A percentile compares a stretch with the other conserved stretches of the same genome.
These are phyloP conservation scores for Rhinolophus sinicus DNA, from an alignment of 2,113 vertebrate species.

Conservation along the genomic window DNA sequence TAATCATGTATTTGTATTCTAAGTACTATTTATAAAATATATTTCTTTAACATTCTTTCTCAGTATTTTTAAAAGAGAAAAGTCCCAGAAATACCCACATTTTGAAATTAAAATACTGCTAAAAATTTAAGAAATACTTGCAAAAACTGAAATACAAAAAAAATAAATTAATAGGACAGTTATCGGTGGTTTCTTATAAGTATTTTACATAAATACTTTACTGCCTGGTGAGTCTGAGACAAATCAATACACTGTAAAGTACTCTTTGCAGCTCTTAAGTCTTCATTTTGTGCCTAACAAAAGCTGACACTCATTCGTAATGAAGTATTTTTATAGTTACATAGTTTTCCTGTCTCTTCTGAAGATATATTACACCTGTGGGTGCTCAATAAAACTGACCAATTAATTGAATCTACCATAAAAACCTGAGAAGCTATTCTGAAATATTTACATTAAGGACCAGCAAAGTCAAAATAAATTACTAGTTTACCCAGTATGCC, in stretches of 20 bases:
- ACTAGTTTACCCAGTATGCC: neutral
- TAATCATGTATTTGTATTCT: neutral
- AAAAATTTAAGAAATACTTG: slow-evolving; percentile 17
- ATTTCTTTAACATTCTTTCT: neutral
- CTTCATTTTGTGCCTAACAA: slow-evolving; percentile 62
- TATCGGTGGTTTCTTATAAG: neutral
- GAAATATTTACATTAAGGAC: slow-evolving; percentile 57
- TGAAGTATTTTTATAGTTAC: slow-evolving; percentile 60
- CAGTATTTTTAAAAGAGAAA: slow-evolving; percentile 33
- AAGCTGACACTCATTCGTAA: slow-evolving; percentile 2
- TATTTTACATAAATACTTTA: slow-evolving; percentile 45
- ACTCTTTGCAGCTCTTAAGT: slow-evolving; percentile 30
- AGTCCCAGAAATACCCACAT: neutral
- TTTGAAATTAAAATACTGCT: slow-evolving; percentile 11
- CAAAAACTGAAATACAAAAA: neutral
- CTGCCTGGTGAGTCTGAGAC: slow-evolving; percentile 25
- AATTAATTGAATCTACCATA: slow-evolving; percentile 53
- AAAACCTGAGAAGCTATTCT: slow-evolving; percentile 39
- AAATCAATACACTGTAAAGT: slow-evolving; percentile 65
- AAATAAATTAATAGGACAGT: neutral
- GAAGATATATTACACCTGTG: slow-evolving; percentile 60
- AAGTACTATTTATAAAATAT: neutral
- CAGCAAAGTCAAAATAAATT: slow-evolving; percentile 41
- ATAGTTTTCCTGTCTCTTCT: slow-evolving; percentile 47
- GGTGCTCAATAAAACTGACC: slow-evolving; percentile 55